Evolutionary conservation across 2,888 invertebrate species (phyloP).

Genomic region (Chymomyza caudatula): DNA sequence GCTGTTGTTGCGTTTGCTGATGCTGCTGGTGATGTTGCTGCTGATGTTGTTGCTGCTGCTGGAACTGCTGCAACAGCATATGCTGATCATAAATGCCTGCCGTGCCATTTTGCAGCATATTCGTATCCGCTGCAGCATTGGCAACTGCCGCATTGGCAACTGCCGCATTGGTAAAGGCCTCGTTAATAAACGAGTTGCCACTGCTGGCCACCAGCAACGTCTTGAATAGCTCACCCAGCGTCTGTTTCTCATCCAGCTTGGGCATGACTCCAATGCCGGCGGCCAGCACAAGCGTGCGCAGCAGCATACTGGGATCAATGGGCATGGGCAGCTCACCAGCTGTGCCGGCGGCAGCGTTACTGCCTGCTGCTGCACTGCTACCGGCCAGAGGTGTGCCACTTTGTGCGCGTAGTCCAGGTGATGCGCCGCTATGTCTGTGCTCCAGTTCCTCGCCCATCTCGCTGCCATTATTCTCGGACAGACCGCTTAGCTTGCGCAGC

Average conservation of each 20-base stretch:
- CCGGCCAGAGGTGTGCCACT: slow-evolving; percentile 11
- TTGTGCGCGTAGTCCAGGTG: slow-evolving; percentile 7
- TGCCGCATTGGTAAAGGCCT: slow-evolving; percentile 47
- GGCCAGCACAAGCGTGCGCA: slow-evolving; percentile 74
- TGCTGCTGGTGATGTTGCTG: slow-evolving; percentile 73
- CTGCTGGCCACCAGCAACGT: slow-evolving; percentile 69
- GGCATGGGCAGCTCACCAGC: slow-evolving; percentile 51
- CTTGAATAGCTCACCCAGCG: slow-evolving; percentile 74
- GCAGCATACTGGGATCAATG: slow-evolving; percentile 70
- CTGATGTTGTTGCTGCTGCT: slow-evolving; percentile 65
- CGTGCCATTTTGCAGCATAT: slow-evolving; percentile 63
- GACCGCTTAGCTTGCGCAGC: slow-evolving; percentile 57
- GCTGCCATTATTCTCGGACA: slow-evolving; percentile 66
- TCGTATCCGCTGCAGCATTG: slow-evolving; percentile 38
- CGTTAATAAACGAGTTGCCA: slow-evolving; percentile 43
- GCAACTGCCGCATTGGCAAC: slow-evolving; percentile 29
- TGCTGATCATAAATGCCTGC: slow-evolving; percentile 62
- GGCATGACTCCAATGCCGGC: slow-evolving; percentile 63
- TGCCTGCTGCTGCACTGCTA: slow-evolving; percentile 16
- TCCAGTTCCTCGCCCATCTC: slow-evolving; percentile 50
- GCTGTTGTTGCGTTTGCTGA: slow-evolving; percentile 67
- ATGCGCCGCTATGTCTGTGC: slow-evolving; percentile 15
- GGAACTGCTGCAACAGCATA: slow-evolving; percentile 59
- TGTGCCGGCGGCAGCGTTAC: slow-evolving; percentile 38
- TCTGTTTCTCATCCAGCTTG: slow-evolving; percentile 70